These are phyloP conservation scores for Glaucomys volans DNA, from an alignment of 2,113 vertebrate genomes.

Conservation along the genomic window DNA sequence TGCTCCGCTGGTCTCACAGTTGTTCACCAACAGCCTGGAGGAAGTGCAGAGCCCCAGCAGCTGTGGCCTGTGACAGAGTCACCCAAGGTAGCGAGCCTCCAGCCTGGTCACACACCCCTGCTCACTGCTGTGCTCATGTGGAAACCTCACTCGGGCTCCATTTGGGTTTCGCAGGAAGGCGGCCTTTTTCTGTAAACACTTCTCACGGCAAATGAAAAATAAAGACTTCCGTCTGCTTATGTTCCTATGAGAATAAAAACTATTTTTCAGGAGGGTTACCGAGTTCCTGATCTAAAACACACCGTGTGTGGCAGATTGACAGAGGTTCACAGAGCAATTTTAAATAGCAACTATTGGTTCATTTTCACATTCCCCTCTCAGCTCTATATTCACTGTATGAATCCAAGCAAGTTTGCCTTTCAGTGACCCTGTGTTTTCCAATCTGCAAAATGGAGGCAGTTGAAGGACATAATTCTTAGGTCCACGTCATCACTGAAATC, in stretches of 20 bases:
- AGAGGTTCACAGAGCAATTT: not conserved
- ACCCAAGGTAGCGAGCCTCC: not conserved
- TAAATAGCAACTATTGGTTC: not conserved
- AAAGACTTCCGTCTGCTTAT: not conserved
- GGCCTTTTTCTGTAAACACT: not conserved
- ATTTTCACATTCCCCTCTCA: not conserved
- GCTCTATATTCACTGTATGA: not conserved
- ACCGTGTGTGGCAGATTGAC: not conserved
- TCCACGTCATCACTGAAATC: not conserved
- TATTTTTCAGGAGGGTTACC: not conserved
- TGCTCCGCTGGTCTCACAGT: not conserved
- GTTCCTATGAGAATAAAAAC: not conserved
- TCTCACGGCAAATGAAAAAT: not conserved
- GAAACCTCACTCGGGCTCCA: not conserved
- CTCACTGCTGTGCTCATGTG: not conserved
- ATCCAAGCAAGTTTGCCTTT: not conserved
- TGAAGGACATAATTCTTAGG: not conserved
- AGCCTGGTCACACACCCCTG: too few species aligned
- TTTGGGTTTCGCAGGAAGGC: not conserved
- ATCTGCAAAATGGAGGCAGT: constrained; percentile 13
- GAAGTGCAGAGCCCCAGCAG: not conserved
- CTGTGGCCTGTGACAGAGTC: not conserved
- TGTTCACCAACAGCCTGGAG: not conserved
- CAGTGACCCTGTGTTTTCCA: not conserved
- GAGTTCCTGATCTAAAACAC: not conserved